A percentile compares a stretch with the other conserved stretches of the same genome.
Evolutionary conservation across 2,113 vertebrate genomes (phyloP).

Genomic region (Pogonocichla stellata): DNA sequence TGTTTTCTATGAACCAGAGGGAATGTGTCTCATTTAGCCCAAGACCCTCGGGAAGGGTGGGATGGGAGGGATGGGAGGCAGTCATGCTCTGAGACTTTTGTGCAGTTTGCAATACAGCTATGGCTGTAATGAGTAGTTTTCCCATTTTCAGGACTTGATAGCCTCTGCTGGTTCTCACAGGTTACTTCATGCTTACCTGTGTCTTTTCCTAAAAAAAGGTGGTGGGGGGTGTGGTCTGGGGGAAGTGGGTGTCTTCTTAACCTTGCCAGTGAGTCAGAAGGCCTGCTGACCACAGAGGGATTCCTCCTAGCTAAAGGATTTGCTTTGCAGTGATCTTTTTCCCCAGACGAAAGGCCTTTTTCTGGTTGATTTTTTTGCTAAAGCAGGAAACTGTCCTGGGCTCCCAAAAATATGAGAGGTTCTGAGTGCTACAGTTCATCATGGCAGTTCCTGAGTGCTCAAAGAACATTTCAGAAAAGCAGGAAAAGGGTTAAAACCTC

Average conservation of each 20-base stretch:
- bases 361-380: not conserved
- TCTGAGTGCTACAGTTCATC: not conserved
- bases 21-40: not conserved
- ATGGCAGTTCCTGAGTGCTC: not conserved
- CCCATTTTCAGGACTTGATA: not conserved
- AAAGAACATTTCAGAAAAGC: not conserved
- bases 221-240: rapidly evolving
- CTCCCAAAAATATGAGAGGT: not conserved
- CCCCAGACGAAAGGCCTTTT: not conserved
- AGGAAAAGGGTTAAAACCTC: not conserved
- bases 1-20: not conserved
- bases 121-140: not conserved
- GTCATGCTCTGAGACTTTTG: not conserved
- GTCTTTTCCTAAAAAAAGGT: not conserved
- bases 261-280: not conserved
- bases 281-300: not conserved
- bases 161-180: not conserved
- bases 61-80: not conserved
- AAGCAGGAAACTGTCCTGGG: not conserved
- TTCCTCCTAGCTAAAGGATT: not conserved
- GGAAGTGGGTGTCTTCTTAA: not conserved
- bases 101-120: not conserved
- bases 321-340: not conserved
- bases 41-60: rapidly evolving
- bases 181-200: not conserved